Percentiles rank a stretch among this genome's conserved stretches.
Evolutionary conservation across 1,140 invertebrate genomes (phyloP).

Genomic region (Micrasema longulum): DNA sequence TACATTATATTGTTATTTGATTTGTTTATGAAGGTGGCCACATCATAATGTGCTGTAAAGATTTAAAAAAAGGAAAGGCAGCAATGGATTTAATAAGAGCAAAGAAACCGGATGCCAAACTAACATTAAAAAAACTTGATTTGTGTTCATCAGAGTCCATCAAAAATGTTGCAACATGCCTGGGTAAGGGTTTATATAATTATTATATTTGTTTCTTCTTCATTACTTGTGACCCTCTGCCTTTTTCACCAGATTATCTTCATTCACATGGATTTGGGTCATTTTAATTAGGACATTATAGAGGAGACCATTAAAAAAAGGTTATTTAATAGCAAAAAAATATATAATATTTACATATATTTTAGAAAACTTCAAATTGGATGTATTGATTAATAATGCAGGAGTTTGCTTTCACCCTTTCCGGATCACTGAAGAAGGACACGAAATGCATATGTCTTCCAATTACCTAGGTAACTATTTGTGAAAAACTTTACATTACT

Average conservation of each 20-base stretch:
- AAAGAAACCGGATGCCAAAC: constrained; percentile 51
- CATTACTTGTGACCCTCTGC: too few relatives aligned
- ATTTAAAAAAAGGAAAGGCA: constrained; percentile 62
- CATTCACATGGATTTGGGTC: too few relatives aligned
- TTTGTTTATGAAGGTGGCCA: constrained; percentile 54
- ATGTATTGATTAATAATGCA: constrained; percentile 74
- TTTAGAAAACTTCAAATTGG: constrained; percentile 50
- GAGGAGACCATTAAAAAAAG: too few relatives aligned
- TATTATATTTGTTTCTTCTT: too few relatives aligned
- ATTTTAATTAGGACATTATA: too few relatives aligned
- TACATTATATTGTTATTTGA: too few relatives aligned
- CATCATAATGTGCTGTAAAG: constrained; percentile 59
- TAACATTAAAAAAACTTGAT: constrained; percentile 58
- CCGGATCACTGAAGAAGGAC: constrained; percentile 67
- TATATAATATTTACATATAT: constrained; percentile 31
- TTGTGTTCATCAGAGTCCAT: constrained; percentile 58
- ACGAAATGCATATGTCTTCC: constrained; percentile 70
- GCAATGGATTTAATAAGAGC: constrained; percentile 57
- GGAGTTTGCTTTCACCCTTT: constrained; percentile 69
- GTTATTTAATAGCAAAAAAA: too few relatives aligned
- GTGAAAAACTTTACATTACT: too few relatives aligned
- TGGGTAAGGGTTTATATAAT: constrained; percentile 39
- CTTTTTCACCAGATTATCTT: too few relatives aligned
- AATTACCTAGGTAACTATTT: constrained; percentile 67
- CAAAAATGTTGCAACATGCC: constrained; percentile 53